phyloP scores from a whole-genome alignment of 2,113 vertebrate genomes.

The Oreotragus oreotragus region DNA sequence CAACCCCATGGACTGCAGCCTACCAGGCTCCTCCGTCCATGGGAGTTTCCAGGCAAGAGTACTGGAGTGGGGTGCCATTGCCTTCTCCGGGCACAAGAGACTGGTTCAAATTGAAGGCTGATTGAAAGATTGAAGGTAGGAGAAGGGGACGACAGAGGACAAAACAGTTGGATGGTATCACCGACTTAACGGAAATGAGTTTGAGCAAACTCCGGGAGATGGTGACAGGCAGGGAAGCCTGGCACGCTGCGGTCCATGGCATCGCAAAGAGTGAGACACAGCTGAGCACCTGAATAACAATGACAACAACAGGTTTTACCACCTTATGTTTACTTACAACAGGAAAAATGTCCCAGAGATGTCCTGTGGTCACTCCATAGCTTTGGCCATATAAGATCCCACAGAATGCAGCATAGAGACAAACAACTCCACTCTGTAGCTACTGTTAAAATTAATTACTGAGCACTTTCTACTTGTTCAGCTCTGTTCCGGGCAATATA shows the following conservation, averaged over 20 bases:
- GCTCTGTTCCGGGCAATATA: neutral
- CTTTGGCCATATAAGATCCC: neutral
- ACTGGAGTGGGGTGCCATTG: neutral
- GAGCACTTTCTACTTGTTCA: neutral
- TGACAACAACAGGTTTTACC: neutral
- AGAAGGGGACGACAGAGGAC: neutral
- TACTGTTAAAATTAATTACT: neutral
- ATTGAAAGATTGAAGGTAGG: neutral
- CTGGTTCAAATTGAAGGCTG: neutral
- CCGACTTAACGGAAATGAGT: neutral
- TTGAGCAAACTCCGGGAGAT: neutral
- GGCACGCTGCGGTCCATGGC: neutral
- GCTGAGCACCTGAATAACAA: neutral
- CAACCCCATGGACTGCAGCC: neutral
- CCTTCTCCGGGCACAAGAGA: fast-evolving
- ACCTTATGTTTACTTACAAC: neutral
- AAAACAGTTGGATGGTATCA: neutral
- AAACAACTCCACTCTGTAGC: neutral
- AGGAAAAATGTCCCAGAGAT: neutral
- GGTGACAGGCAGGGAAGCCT: neutral
- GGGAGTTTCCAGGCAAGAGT: neutral
- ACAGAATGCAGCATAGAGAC: neutral
- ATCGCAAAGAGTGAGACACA: neutral
- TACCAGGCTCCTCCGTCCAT: neutral
- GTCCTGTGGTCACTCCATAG: neutral